Percentiles rank a stretch among this genome's conserved stretches.
These are phyloP conservation scores for Melinaea menophilus DNA, from an alignment of 2,888 invertebrate genomes.

Conservation along the genomic window DNA sequence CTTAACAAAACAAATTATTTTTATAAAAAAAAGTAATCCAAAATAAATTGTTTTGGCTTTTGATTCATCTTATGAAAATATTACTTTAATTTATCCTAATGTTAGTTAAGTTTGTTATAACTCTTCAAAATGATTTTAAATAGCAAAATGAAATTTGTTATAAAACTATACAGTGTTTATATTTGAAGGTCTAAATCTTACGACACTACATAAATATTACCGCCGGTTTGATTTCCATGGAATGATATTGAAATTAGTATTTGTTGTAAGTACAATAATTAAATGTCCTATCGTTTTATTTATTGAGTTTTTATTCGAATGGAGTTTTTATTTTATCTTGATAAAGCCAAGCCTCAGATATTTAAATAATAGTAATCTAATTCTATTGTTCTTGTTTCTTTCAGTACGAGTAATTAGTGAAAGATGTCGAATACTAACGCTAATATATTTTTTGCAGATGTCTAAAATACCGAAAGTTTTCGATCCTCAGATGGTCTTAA, in stretches of 20 bases:
- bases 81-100: no score
- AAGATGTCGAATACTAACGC: neutral
- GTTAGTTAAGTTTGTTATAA: neutral
- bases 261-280: conserved; percentile 47
- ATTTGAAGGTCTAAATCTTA: conserved; percentile 33
- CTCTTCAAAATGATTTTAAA: neutral
- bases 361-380: no score
- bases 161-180: conserved; percentile 5
- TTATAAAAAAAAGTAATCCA: no score
- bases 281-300: no score
- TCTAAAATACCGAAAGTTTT: conserved; percentile 11
- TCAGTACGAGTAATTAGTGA: no score
- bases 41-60: no score
- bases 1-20: no score
- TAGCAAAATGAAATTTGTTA: neutral
- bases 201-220: conserved; percentile 47
- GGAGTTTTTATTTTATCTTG: no score
- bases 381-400: no score
- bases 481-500: neutral
- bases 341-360: no score
- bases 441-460: conserved; percentile 10
- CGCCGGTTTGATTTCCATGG: conserved; percentile 52
- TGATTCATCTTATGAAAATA: no score
- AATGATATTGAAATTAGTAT: conserved; percentile 43
- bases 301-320: no score